Base-by-base conservation (phyloP, 2,888 invertebrate genomes). In the Eucera pruinosa region DNA sequence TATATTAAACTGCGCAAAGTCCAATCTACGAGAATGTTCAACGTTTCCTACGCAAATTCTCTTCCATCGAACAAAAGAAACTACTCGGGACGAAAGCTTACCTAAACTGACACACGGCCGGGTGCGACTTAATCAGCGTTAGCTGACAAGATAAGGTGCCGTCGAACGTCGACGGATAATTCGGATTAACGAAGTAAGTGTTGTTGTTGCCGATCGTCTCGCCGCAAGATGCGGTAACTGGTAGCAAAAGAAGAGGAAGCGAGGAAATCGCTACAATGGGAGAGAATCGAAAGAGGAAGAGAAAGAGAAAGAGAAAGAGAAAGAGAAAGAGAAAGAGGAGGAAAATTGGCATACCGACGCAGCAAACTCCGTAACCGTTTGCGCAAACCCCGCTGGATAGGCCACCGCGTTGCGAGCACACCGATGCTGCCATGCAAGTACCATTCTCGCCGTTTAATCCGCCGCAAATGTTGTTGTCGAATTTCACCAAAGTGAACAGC, bases 71-170 rank as follows among this genome's bases (percentile, higher is more conserved):
- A n/a, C n/a, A n/a, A n/a, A n/a, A n/a, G n/a, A n/a, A n/a, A n/a
- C n/a, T n/a, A n/a, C n/a, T n/a, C n/a, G n/a, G n/a, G n/a, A n/a
- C n/a, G n/a, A 41, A 1, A 13, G n/a, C 66, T 70, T 91, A 96
- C 96, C 97, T 95, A 88, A 97, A 94, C 90, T 98, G 97, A 85
- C 97, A 97, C 18, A 97, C 95, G 85, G 96, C 96, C 0, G 95
- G 95, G 89, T 96, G 95, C 2, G 95, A 92, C 90, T 97, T 97
- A 58, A 96, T 91, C 11, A 98, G 93, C 0, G 97, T 97, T 5
- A 97, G 94, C 89, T 97, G 97, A 86, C 97, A 98, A 25, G 97
- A 97, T 0, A 96, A 96, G 0, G 96, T 96, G 0, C 95, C 96
- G 83, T 97, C 97, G 87, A 95, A 97, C 0, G 92, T 89, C n/a